phyloP scores from a whole-genome alignment of 2,888 invertebrate species.

The Platycnemis pennipes region DNA sequence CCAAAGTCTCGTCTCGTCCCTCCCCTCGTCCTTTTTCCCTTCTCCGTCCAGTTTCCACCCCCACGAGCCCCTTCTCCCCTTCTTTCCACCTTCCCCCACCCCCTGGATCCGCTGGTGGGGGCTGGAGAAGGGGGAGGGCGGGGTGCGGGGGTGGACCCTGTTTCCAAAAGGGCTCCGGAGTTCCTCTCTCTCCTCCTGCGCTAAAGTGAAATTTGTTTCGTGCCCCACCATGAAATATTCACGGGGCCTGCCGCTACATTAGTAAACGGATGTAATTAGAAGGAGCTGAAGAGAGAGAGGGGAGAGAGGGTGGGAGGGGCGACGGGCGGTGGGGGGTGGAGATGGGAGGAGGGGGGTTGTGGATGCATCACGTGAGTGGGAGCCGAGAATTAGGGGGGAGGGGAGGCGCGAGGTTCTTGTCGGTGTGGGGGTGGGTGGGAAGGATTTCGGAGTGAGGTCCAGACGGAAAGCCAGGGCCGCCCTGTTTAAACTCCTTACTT shows the following conservation, averaged over 20 bases:
- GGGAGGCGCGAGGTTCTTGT: background rate
- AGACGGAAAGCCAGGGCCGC: background rate
- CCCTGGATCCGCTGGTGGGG: background rate
- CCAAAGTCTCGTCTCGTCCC: background rate
- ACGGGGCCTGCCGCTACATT: conserved; percentile 67
- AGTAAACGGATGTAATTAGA: conserved; percentile 68
- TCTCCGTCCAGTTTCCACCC: too few species aligned
- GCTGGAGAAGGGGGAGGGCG: too few species aligned
- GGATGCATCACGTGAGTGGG: background rate
- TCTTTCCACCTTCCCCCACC: background rate
- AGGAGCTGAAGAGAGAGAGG: conserved; percentile 43
- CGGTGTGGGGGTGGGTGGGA: background rate
- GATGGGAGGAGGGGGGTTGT: background rate
- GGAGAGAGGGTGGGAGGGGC: background rate
- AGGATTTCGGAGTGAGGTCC: background rate
- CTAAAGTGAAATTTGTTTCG: conserved; percentile 67
- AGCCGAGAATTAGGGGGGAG: background rate
- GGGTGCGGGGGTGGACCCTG: background rate
- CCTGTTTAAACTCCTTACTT: conserved; percentile 45
- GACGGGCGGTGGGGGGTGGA: background rate
- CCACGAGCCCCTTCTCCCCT: background rate
- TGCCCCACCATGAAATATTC: conserved; percentile 62
- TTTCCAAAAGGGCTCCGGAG: background rate
- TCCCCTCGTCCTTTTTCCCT: background rate
- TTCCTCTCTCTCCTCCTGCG: background rate